Evolutionary conservation across 2,797 vertebrate genomes (phyloP).

Genomic region (Protosalanx chinensis): DNA sequence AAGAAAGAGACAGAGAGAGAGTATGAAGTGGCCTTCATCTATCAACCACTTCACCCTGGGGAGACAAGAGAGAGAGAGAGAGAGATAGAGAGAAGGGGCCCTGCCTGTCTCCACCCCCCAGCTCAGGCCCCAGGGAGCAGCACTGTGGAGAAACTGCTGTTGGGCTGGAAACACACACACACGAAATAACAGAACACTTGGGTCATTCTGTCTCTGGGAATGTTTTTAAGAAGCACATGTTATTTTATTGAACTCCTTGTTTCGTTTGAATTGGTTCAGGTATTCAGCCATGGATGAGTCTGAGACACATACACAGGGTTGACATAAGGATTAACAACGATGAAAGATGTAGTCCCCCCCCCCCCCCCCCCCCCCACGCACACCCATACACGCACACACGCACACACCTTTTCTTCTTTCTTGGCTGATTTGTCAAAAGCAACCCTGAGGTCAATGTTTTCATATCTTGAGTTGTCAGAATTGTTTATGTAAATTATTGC

Average conservation of each 20-base stretch:
- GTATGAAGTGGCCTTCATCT: constrained; percentile 58
- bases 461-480: too few relatives aligned
- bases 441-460: too few relatives aligned
- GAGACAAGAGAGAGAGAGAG: constrained; percentile 52
- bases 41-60: constrained; percentile 62
- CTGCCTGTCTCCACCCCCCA: constrained; percentile 60
- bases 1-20: constrained; percentile 7
- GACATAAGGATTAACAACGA: neutral
- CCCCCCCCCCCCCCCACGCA: neutral
- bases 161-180: constrained; percentile 8
- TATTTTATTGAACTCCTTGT: neutral
- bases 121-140: constrained; percentile 44
- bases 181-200: neutral
- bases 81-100: constrained; percentile 39
- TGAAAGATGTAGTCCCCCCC: neutral
- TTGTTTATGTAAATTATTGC: too few relatives aligned
- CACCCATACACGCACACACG: too few relatives aligned
- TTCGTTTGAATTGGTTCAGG: neutral
- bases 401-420: too few relatives aligned
- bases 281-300: neutral
- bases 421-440: too few relatives aligned
- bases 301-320: neutral
- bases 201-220: too few relatives aligned
- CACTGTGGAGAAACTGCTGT: constrained; percentile 49
- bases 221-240: neutral